These are phyloP conservation scores for Catocala nupta DNA, from an alignment of 2,888 invertebrate genomes.

Conservation along the genomic window DNA sequence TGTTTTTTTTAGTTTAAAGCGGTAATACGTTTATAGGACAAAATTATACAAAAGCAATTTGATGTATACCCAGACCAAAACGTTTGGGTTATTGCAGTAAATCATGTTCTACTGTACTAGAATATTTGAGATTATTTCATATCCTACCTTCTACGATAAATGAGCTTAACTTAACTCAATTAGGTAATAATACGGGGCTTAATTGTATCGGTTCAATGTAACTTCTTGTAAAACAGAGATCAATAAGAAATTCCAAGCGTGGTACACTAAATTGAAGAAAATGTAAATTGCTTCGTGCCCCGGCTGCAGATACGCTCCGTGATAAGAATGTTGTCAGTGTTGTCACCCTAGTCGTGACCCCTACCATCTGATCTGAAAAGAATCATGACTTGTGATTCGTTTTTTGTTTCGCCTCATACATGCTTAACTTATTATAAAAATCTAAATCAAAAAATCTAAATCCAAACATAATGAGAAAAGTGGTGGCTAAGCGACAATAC, in stretches of 20 bases:
- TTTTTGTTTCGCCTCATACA: not conserved
- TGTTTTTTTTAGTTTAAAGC: too few species aligned
- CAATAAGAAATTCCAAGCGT: conserved; percentile 75
- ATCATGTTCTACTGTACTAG: too few species aligned
- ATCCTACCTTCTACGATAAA: too few species aligned
- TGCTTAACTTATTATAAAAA: too few species aligned
- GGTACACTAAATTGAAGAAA: conserved; percentile 82
- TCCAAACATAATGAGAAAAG: too few species aligned
- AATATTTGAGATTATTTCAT: too few species aligned
- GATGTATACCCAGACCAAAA: too few species aligned
- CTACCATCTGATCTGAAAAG: conserved; percentile 24
- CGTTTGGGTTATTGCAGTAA: too few species aligned
- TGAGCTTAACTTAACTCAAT: not conserved
- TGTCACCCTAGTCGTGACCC: conserved; percentile 29
- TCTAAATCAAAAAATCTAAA: too few species aligned
- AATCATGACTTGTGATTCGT: not conserved
- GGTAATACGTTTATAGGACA: too few species aligned
- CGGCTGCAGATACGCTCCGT: conserved; percentile 67
- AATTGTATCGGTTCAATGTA: conserved; percentile 22
- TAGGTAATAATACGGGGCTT: conserved; percentile 3
- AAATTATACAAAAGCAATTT: too few species aligned
- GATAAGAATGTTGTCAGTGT: conserved; percentile 66
- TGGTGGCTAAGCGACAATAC: too few species aligned
- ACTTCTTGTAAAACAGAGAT: conserved; percentile 59
- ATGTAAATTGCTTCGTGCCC: conserved; percentile 79